Percentiles rank a stretch among this genome's conserved stretches.
Conservation (phyloP, 1,140 invertebrate genomes). For the Carcinoscorpius rotundicauda region DNA sequence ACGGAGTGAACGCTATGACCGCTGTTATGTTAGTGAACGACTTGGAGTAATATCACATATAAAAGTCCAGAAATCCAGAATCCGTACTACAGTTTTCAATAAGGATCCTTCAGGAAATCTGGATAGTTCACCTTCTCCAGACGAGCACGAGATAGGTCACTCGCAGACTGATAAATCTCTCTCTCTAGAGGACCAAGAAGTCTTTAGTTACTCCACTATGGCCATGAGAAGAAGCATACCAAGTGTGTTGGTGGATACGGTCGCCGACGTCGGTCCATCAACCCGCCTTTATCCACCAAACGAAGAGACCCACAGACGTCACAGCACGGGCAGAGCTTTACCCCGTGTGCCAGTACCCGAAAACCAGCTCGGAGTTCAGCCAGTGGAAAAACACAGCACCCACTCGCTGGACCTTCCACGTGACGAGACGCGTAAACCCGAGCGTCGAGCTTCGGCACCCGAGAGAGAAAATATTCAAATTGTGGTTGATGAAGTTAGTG, state of each 20-base stretch:
- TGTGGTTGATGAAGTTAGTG: slow-evolving; percentile 72
- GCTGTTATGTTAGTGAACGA: too few species aligned
- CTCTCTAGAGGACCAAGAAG: background rate
- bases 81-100: too few species aligned
- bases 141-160: background rate
- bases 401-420: slow-evolving; percentile 20
- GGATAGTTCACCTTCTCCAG: slow-evolving; percentile 17
- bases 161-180: background rate
- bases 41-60: too few species aligned
- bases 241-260: slow-evolving; percentile 14
- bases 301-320: slow-evolving; percentile 4
- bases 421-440: slow-evolving; percentile 6
- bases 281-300: background rate
- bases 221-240: slow-evolving; percentile 15
- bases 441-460: slow-evolving; percentile 40
- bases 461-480: slow-evolving; percentile 84
- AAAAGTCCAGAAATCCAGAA: too few species aligned
- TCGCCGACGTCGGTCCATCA: slow-evolving; percentile 5
- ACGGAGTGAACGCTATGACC: too few species aligned
- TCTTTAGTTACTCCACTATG: too few species aligned
- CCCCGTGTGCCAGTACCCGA: slow-evolving; percentile 18
- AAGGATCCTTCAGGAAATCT: background rate
- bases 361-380: background rate
- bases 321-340: slow-evolving; percentile 17
- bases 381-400: slow-evolving; percentile 2